Percentiles rank a stretch among this genome's conserved stretches.
phyloP scores from a whole-genome alignment of 1,140 invertebrate genomes.

The Drosophila repletoides region DNA sequence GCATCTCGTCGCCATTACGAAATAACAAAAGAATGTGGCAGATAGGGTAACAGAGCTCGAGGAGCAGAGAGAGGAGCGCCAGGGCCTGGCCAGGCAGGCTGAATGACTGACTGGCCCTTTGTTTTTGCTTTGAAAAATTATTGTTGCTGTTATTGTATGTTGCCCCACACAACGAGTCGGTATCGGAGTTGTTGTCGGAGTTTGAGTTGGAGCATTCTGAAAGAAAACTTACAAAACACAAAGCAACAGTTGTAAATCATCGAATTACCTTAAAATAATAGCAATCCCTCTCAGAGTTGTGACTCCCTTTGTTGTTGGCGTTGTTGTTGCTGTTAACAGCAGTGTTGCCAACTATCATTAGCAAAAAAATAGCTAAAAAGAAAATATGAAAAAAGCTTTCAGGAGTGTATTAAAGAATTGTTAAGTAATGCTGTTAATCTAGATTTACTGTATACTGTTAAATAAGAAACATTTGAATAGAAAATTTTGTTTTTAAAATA shows the following conservation, averaged over 20 bases:
- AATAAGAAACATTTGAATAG: no score
- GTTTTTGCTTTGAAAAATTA: conserved; percentile 57
- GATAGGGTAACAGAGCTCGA: background rate
- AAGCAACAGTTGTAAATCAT: conserved; percentile 78
- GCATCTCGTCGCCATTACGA: conserved; percentile 57
- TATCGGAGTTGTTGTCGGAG: background rate
- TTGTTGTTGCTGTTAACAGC: conserved; percentile 9
- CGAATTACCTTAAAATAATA: conserved; percentile 80
- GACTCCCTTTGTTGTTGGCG: conserved; percentile 40
- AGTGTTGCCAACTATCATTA: no score
- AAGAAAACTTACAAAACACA: conserved; percentile 76
- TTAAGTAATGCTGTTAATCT: no score
- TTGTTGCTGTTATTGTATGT: conserved; percentile 38
- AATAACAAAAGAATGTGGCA: conserved; percentile 71
- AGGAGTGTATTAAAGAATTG: no score
- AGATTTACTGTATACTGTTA: no score
- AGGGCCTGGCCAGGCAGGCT: conserved; percentile 21
- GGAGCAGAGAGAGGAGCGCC: background rate
- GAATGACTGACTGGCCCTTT: conserved; percentile 48
- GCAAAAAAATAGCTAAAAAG: no score
- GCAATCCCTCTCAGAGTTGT: conserved; percentile 71
- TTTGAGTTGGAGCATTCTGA: conserved; percentile 48
- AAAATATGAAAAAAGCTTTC: no score
- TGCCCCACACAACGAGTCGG: conserved; percentile 38
- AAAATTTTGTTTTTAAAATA: no score